These are phyloP conservation scores for Drosophila setosimentum DNA, from an alignment of 2,888 invertebrate species.

Conservation along the genomic window DNA sequence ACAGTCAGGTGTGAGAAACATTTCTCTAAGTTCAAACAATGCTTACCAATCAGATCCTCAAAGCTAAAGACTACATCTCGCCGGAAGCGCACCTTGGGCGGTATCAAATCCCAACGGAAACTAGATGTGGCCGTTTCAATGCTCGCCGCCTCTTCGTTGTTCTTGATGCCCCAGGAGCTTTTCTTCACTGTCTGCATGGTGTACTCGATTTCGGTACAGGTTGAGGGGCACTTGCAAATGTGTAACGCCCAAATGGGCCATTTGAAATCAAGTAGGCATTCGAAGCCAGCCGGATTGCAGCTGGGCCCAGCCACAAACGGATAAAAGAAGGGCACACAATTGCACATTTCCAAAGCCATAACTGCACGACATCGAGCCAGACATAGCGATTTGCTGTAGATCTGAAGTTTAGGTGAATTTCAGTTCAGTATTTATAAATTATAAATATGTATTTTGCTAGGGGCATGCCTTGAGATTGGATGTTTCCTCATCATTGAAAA, in stretches of 20 bases:
- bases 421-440: neutral
- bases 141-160: slow-evolving; percentile 58
- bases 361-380: slow-evolving; percentile 85
- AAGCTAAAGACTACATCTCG: slow-evolving; percentile 87
- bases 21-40: neutral
- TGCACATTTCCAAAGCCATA: slow-evolving; percentile 86
- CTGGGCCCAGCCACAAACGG: slow-evolving; percentile 81
- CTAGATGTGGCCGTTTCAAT: slow-evolving; percentile 84
- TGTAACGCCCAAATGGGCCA: slow-evolving; percentile 84
- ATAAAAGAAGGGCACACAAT: slow-evolving; percentile 87
- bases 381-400: slow-evolving; percentile 83
- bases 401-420: slow-evolving; percentile 39
- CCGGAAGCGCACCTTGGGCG: slow-evolving; percentile 86
- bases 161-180: slow-evolving; percentile 80
- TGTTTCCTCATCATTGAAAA: slow-evolving; percentile 86
- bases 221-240: slow-evolving; percentile 83
- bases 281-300: slow-evolving; percentile 82
- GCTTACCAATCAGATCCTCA: slow-evolving; percentile 87
- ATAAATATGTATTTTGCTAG: accelerated
- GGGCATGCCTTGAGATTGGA: slow-evolving; percentile 82
- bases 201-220: slow-evolving; percentile 82
- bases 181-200: slow-evolving; percentile 82
- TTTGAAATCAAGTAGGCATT: slow-evolving; percentile 82
- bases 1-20: neutral
- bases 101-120: slow-evolving; percentile 86